A percentile compares a stretch with the other conserved stretches of the same genome.
Conservation (phyloP, 2,888 invertebrate species). For the Eretmocerus hayati region DNA sequence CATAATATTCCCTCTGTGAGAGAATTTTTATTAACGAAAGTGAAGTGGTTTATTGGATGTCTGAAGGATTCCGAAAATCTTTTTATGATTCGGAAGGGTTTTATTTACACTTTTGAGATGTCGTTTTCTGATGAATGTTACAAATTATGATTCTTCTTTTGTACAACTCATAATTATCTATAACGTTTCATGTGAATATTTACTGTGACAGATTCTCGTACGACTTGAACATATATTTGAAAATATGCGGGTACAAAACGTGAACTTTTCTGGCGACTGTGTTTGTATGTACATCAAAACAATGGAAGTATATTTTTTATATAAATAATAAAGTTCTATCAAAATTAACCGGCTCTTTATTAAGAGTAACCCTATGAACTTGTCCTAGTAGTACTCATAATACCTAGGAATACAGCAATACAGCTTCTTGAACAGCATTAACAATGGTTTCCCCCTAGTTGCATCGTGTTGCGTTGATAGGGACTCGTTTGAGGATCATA, state of each 20-base stretch:
- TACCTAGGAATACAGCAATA: constrained; percentile 13
- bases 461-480: too few relatives aligned
- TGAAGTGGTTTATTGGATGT: too few relatives aligned
- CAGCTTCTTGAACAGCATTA: background rate
- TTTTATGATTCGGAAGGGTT: constrained; percentile 1
- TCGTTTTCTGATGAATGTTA: constrained; percentile 23
- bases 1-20: too few relatives aligned
- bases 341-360: constrained; percentile 34
- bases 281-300: constrained; percentile 24
- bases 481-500: too few relatives aligned
- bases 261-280: constrained; percentile 2
- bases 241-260: constrained; percentile 17
- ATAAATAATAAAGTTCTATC: constrained; percentile 35
- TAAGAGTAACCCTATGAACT: constrained; percentile 32
- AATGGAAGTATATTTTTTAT: constrained; percentile 28
- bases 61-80: too few relatives aligned
- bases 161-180: too few relatives aligned
- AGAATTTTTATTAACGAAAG: too few relatives aligned
- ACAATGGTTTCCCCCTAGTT: too few relatives aligned
- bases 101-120: constrained; percentile 25
- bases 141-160: constrained; percentile 15
- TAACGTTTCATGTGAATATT: constrained; percentile 13
- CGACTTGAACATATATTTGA: background rate
- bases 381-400: constrained; percentile 23
- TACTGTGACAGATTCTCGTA: constrained; percentile 7